Conservation (phyloP, 1,140 invertebrate genomes). For the Brachionus koreanus region DNA sequence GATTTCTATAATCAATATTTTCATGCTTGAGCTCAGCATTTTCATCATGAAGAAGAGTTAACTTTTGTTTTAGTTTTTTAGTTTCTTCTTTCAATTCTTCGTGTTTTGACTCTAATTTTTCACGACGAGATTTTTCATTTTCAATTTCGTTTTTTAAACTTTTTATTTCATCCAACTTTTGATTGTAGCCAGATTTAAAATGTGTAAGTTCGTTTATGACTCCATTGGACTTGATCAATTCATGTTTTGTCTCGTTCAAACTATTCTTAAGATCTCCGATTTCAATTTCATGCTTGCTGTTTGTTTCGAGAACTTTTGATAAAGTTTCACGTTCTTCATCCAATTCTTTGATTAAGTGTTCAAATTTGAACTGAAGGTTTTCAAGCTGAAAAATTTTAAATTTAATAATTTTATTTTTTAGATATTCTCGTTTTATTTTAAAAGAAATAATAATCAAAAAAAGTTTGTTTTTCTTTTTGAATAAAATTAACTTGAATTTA, state of each 20-base stretch:
- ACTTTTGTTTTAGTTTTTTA: constrained; percentile 28
- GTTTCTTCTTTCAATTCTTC: background rate
- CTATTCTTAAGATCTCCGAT: background rate
- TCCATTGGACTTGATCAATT: background rate
- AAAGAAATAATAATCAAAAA: no score
- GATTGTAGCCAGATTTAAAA: background rate
- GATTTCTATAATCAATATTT: constrained; percentile 9
- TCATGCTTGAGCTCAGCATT: constrained; percentile 32
- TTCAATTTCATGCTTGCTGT: constrained; percentile 1
- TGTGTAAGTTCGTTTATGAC: constrained; percentile 8
- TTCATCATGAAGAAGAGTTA: background rate
- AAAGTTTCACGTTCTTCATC: constrained; percentile 10
- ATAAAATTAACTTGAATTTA: no score
- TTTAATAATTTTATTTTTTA: background rate
- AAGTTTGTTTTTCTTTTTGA: no score
- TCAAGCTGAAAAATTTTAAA: background rate
- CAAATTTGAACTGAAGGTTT: background rate
- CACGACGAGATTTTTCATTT: background rate
- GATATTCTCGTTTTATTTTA: no score
- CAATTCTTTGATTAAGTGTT: constrained; percentile 4
- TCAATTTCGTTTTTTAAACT: constrained; percentile 18
- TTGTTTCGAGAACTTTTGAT: constrained; percentile 26
- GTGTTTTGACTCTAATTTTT: background rate
- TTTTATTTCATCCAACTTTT: constrained; percentile 22
- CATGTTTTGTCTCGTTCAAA: background rate